Base-by-base conservation (phyloP, 2,888 invertebrate species). In the Pharmacophagus antenor region DNA sequence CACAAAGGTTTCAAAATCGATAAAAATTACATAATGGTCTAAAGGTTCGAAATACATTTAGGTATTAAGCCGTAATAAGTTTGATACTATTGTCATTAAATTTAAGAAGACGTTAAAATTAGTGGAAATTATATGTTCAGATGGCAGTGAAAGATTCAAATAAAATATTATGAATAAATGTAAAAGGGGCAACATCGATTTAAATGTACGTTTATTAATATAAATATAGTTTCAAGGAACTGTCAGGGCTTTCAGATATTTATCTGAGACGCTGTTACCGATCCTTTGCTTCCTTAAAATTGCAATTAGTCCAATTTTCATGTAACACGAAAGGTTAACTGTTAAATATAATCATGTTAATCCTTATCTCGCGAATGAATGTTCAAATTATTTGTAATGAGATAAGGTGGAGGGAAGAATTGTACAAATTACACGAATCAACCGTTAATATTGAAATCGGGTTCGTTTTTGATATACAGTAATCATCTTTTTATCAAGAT, bases 181-280 rank as follows among this genome's bases (percentile, higher is more conserved):
- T 22, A 53, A 48, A 53, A 48, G 25, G 17, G 21, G 41, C 8
- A 44, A n/a, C 18, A 46, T 52, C 41, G 46, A 46, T 53, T 58
- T 31, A 23, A 47, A 58, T 41, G n/a, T 17, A 20, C 25, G 15
- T 53, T 53, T 60, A 31, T 55, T 55, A 60, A 55, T 23, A 44
- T 44, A 17, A 37, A 49, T 59, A 42, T 17, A 3, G 17, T 50
- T 58, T 48, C 53, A 49, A 10, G 31, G 55, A 60, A 55, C 59
- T 60, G 59, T 55, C 54, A 60, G 3, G 37, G 17, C 21, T 3
- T 31, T 50, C 31, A 37, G 55, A 60, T 60, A 37, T 60, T 49
- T 54, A 55, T 60, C 59, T 31, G 37, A 42, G 47, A 50, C 1
- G 21, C 46, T 50, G 44, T 49, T 54, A 50, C 44, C 18, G 42